A percentile compares a stretch with the other conserved stretches of the same genome.
Conservation (phyloP, 2,113 vertebrate genomes). For the Zingel zingel region DNA sequence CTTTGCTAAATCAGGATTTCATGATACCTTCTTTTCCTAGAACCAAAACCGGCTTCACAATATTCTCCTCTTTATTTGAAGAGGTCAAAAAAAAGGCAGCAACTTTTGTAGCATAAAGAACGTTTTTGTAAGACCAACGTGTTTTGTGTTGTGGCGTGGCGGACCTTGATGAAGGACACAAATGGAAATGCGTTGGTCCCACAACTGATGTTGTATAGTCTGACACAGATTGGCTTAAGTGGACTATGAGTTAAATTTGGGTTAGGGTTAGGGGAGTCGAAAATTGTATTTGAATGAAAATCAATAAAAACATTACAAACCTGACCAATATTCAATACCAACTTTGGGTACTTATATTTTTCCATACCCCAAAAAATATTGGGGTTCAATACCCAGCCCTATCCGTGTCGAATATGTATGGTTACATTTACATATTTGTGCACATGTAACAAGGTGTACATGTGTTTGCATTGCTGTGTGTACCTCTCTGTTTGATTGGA, state of each 20-base stretch:
- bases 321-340: background rate
- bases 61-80: background rate
- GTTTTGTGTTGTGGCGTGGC: no score
- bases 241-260: background rate
- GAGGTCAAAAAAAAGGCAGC: background rate
- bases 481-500: slow-evolving; percentile 92
- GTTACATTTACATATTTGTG: background rate
- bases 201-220: background rate
- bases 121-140: background rate
- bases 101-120: background rate
- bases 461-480: slow-evolving; percentile 12
- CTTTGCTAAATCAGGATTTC: background rate
- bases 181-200: background rate
- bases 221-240: background rate
- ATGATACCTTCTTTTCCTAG: background rate
- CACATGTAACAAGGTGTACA: background rate
- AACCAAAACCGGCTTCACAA: background rate
- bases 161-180: background rate
- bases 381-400: background rate
- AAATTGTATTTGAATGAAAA: no score
- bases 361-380: background rate
- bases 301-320: background rate
- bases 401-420: background rate
- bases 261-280: no score
- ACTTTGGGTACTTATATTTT: background rate